phyloP scores from a whole-genome alignment of 2,888 invertebrate species.

The Podabrus alpinus region DNA sequence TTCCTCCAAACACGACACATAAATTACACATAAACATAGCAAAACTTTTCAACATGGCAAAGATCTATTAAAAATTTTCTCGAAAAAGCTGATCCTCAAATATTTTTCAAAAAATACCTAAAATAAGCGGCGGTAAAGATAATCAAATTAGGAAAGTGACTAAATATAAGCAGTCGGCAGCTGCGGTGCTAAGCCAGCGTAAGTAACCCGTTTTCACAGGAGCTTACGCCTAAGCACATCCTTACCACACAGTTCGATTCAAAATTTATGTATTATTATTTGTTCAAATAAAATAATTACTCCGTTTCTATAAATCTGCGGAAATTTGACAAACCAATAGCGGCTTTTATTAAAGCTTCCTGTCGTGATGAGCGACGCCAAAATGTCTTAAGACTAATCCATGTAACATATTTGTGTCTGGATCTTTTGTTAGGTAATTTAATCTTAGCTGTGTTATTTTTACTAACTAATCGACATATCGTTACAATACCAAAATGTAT shows the following conservation, averaged over 20 bases:
- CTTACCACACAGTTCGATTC: slow-evolving; percentile 10
- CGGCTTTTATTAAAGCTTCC: neutral
- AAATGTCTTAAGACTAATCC: slow-evolving; percentile 26
- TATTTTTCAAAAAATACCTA: neutral
- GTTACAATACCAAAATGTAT: neutral
- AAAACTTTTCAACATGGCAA: neutral
- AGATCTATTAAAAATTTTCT: neutral
- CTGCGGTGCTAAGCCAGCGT: slow-evolving; percentile 29
- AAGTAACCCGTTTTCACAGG: slow-evolving; percentile 26
- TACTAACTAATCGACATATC: slow-evolving; percentile 1
- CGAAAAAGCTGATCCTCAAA: neutral
- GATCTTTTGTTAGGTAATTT: slow-evolving; percentile 35
- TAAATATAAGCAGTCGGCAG: slow-evolving; percentile 25
- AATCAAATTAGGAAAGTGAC: slow-evolving; percentile 23
- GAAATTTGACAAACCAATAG: neutral
- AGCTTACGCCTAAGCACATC: slow-evolving; percentile 16
- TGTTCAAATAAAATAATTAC: neutral
- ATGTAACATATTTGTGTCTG: slow-evolving; percentile 30
- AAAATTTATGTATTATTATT: slow-evolving; percentile 10
- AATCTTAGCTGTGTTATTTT: slow-evolving; percentile 34
- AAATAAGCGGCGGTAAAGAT: slow-evolving; percentile 9
- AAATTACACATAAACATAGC: neutral
- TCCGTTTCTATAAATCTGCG: neutral
- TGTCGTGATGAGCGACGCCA: slow-evolving; percentile 20
- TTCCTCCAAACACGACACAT: neutral